Evolutionary conservation across 2,113 vertebrate species (phyloP).

Genomic region (Myodes glareolus): DNA sequence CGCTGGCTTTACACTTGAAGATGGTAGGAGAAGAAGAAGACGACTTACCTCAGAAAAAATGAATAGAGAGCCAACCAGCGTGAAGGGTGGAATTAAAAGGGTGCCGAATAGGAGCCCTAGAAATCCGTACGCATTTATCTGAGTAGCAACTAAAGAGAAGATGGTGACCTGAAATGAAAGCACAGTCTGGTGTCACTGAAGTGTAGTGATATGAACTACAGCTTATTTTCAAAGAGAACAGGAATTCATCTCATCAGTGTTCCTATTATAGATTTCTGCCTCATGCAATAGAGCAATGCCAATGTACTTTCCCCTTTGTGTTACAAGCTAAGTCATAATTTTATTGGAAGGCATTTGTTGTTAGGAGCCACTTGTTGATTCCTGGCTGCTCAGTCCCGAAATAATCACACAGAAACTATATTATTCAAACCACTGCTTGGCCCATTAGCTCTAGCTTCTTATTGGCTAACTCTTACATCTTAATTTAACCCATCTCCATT

Average conservation of each 20-base stretch:
- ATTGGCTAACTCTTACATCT: too few species aligned
- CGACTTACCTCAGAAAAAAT: slow-evolving; percentile 63
- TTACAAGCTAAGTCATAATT: background rate
- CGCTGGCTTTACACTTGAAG: background rate
- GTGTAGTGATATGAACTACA: background rate
- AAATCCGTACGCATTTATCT: background rate
- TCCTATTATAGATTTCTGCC: background rate
- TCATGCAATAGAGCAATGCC: background rate
- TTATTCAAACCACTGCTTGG: too few species aligned
- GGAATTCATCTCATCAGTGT: background rate
- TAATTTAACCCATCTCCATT: too few species aligned
- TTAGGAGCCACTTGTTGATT: too few species aligned
- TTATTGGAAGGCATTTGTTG: background rate
- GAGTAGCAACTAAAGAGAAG: background rate
- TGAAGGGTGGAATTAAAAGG: slow-evolving; percentile 63
- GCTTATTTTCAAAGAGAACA: background rate
- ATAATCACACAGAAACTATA: too few species aligned
- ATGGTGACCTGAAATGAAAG: slow-evolving; percentile 62
- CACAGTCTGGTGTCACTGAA: background rate
- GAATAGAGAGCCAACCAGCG: slow-evolving; percentile 53
- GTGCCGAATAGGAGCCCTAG: background rate
- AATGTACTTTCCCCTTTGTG: background rate
- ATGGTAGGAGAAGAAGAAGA: background rate
- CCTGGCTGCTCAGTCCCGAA: too few species aligned
- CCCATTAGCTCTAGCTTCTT: too few species aligned